Evolutionary conservation across 2,888 invertebrate species (phyloP), one percentile per base, ranked within the genome.

Genomic region (Coelinius sp.): DNA sequence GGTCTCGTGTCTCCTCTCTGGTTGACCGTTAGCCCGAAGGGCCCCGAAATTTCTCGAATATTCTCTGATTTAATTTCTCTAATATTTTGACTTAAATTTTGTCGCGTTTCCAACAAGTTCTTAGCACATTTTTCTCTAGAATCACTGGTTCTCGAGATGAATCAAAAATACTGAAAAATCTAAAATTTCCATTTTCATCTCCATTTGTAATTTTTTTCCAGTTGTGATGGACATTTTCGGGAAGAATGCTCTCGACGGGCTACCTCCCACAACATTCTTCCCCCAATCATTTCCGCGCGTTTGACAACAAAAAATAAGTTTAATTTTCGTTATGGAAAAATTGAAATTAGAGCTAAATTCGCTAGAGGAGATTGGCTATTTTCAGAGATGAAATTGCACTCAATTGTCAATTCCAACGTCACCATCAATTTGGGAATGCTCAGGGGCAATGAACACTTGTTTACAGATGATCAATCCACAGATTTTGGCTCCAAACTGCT

Each of bases 301-400:
- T 76, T 91, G 20, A 87, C 81, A n/a, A 89, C 90, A 6, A 84
- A 83, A 70, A 74, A 84, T 27, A 83, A 82, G 68, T 87, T 89
- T 67, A 75, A 82, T 62, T 90, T 91, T 74, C 84, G 85, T 64
- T 90, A 89, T 75, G 90, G 90, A 52, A 88, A 84, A 78, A 84
- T 91, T 17, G 89, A 90, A 79, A 85, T 91, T 25, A 87, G 85
- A 66, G 91, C 90, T 0, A 90, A 89, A 81, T 85, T 91, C 66
- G 90, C 91, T 0, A 76, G 82, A 46, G 91, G 91, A 27, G 90
- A 91, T 79, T 91, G 91, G 90, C 83, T 91, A 20, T 89, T 88
- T 84, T 90, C 91, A 80, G 89, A 53, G 27, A 24, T 53, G 10
- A 7, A 5, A 20, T 8, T 49, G 0, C 22, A 49, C 5, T 17